phyloP scores from a whole-genome alignment of 2,888 invertebrate species.

The Oligia fasciuncula region DNA sequence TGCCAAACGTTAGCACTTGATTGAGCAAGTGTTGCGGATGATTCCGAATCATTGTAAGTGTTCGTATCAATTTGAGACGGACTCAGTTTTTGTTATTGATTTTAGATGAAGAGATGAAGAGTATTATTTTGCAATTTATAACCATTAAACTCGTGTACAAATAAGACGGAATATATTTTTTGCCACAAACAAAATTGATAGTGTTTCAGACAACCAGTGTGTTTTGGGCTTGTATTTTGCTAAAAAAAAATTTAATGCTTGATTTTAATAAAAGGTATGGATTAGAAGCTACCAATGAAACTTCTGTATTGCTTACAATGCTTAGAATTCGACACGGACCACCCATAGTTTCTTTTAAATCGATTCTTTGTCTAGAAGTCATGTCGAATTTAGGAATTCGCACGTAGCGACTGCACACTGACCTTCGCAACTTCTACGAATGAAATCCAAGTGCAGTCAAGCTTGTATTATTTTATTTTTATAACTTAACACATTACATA shows the following conservation, averaged over 20 bases:
- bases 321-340: conserved; percentile 1
- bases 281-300: background rate
- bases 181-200: too few relatives aligned
- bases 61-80: conserved; percentile 6
- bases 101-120: conserved; percentile 24
- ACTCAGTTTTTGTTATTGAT: conserved; percentile 21
- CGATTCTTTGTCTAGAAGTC: conserved; percentile 10
- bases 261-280: too few relatives aligned
- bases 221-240: conserved; percentile 1
- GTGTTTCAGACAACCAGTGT: background rate
- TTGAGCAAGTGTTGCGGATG: conserved; percentile 45
- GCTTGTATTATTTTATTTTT: conserved; percentile 23
- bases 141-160: background rate
- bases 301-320: background rate
- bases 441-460: background rate
- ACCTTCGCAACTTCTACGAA: conserved; percentile 2
- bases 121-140: conserved; percentile 5
- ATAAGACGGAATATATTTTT: background rate
- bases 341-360: conserved; percentile 31
- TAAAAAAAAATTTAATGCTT: too few relatives aligned
- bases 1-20: conserved; percentile 36
- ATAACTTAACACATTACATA: too few relatives aligned
- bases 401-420: background rate
- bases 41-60: conserved; percentile 30
- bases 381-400: conserved; percentile 18